phyloP scores from a whole-genome alignment of 2,113 vertebrate genomes.

The Rhea americana region DNA sequence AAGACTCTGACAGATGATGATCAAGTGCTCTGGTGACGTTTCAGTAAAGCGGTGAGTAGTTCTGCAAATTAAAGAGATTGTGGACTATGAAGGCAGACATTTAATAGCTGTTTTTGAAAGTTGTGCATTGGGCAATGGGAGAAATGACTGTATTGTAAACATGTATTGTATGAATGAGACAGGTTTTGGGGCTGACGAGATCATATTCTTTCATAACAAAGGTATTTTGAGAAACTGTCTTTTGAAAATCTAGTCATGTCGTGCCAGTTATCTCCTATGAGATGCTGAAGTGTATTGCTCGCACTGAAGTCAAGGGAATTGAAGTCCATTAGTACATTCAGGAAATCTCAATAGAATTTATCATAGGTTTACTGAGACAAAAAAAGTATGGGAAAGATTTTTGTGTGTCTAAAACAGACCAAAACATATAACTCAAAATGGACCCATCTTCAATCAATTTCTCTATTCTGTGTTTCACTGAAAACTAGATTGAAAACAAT shows the following conservation, averaged over 20 bases:
- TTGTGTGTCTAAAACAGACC: not conserved
- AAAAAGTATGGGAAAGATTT: not conserved
- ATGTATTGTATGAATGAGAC: not conserved
- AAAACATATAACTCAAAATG: not conserved
- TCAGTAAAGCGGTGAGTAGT: conserved; percentile 48
- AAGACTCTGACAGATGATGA: conserved; percentile 50
- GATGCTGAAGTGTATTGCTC: not conserved
- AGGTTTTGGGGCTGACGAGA: conserved; percentile 16
- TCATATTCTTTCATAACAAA: conserved; percentile 34
- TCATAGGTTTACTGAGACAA: not conserved
- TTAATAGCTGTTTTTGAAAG: conserved; percentile 67
- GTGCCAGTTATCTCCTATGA: conserved; percentile 13
- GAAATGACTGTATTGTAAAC: conserved; percentile 61
- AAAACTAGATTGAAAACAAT: not conserved
- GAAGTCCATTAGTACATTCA: conserved; percentile 1
- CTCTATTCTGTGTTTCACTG: not conserved
- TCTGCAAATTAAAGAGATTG: conserved; percentile 62
- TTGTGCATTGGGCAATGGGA: conserved; percentile 57
- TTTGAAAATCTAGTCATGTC: conserved; percentile 26
- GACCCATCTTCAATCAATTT: not conserved
- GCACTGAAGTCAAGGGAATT: conserved; percentile 10
- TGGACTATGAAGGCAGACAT: conserved; percentile 29
- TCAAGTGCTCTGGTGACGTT: conserved; percentile 54
- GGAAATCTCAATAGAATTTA: conserved; percentile 11
- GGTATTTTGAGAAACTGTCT: conserved; percentile 25